These are phyloP conservation scores for Lophius americanus DNA, from an alignment of 2,797 vertebrate species.

Conservation along the genomic window DNA sequence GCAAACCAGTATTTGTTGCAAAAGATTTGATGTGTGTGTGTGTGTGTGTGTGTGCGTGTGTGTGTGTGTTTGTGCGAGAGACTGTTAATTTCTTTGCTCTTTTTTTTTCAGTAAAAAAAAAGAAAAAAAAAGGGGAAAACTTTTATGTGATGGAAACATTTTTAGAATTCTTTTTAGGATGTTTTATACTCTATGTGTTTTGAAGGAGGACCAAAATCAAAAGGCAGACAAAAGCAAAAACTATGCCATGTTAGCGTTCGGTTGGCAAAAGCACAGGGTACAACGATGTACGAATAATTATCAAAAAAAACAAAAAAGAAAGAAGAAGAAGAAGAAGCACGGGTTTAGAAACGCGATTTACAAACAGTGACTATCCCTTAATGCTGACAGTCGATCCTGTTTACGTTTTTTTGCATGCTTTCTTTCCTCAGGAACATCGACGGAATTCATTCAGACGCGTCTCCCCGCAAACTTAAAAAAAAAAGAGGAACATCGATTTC, in stretches of 20 bases:
- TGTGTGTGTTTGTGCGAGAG: constrained; percentile 74
- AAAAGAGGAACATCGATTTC: constrained; percentile 56
- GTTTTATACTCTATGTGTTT: constrained; percentile 86
- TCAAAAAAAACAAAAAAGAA: constrained; percentile 50
- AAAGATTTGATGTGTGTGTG: constrained; percentile 77
- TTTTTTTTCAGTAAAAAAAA: constrained; percentile 70
- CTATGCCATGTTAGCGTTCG: constrained; percentile 77
- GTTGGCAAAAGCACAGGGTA: constrained; percentile 83
- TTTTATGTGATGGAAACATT: constrained; percentile 83
- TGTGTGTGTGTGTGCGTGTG: too few species aligned
- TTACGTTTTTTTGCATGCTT: constrained; percentile 81
- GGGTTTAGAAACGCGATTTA: constrained; percentile 76
- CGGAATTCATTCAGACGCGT: constrained; percentile 67
- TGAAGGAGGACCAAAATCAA: constrained; percentile 86
- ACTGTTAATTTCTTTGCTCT: constrained; percentile 85
- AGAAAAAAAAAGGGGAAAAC: constrained; percentile 72
- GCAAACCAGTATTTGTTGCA: constrained; percentile 75
- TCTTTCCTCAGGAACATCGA: constrained; percentile 80
- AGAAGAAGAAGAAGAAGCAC: constrained; percentile 66
- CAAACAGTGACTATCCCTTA: constrained; percentile 75
- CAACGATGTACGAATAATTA: constrained; percentile 65
- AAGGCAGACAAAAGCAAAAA: constrained; percentile 85
- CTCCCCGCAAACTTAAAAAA: constrained; percentile 65
- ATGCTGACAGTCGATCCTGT: constrained; percentile 82
- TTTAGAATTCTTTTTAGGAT: constrained; percentile 87